Conservation (phyloP, 2,113 vertebrate species). For the Tympanuchus pallidicinctus region DNA sequence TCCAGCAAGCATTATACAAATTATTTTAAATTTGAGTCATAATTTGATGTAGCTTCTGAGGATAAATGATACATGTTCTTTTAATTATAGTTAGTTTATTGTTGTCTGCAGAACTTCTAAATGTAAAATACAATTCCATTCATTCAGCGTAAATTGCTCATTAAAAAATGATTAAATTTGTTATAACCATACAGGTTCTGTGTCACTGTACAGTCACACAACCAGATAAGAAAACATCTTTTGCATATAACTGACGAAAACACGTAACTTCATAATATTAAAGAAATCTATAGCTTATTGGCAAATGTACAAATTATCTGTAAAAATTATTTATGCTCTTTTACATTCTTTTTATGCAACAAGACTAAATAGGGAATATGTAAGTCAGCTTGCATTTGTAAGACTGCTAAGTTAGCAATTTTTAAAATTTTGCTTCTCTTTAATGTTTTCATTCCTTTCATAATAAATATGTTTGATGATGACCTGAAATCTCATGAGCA, state of each 20-base stretch:
- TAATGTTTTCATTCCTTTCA: neutral
- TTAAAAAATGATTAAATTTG: neutral
- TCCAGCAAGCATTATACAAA: neutral
- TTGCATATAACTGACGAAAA: neutral
- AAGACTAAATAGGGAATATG: neutral
- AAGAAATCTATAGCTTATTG: neutral
- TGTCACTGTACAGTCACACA: neutral
- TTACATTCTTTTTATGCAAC: neutral
- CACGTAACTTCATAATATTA: neutral
- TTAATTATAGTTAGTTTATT: neutral
- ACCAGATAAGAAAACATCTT: neutral
- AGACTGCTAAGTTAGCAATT: neutral
- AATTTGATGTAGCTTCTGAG: neutral
- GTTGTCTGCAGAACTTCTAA: neutral
- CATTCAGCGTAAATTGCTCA: neutral
- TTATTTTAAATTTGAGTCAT: neutral
- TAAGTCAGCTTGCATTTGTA: neutral
- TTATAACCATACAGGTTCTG: neutral
- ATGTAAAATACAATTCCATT: neutral
- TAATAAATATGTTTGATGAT: neutral
- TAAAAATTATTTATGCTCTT: neutral
- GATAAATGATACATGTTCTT: neutral
- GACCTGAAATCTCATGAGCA: neutral
- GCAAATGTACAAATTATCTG: neutral
- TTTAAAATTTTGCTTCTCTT: neutral